Evolutionary conservation across 2,797 vertebrate species (phyloP).

Genomic region (Atherinosoma microstoma): DNA sequence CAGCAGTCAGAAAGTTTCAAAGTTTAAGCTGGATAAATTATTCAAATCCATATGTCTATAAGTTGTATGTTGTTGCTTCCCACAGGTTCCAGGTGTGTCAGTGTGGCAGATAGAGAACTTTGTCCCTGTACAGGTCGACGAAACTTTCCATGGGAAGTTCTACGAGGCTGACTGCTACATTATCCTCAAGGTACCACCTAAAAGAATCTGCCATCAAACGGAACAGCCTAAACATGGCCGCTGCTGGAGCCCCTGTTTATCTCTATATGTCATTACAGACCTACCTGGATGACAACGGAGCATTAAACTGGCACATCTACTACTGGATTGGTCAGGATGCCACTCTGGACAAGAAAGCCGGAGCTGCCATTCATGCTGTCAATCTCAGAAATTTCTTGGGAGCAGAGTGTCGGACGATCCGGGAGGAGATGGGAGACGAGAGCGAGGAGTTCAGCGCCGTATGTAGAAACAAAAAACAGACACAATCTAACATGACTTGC

Average conservation of each 20-base stretch:
- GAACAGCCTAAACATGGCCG: not conserved
- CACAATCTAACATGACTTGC: not conserved
- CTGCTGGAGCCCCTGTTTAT: not conserved
- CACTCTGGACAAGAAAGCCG: slow-evolving; percentile 96
- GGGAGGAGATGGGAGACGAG: slow-evolving; percentile 99
- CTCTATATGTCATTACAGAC: slow-evolving; percentile 79
- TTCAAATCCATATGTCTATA: not conserved
- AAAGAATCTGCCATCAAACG: not conserved
- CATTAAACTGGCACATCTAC: slow-evolving; percentile 93
- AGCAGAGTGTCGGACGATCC: slow-evolving; percentile 90
- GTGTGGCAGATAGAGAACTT: slow-evolving; percentile 99
- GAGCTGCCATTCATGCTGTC: slow-evolving; percentile 95
- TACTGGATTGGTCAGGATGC: slow-evolving; percentile 98
- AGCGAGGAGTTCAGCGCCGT: slow-evolving; percentile 96
- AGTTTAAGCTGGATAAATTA: not conserved
- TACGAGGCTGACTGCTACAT: slow-evolving; percentile 99
- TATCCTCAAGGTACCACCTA: slow-evolving; percentile 88
- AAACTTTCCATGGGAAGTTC: slow-evolving; percentile 94
- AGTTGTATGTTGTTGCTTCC: not conserved
- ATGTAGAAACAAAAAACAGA: slow-evolving; percentile 37
- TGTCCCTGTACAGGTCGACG: slow-evolving; percentile 89
- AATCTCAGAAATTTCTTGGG: slow-evolving; percentile 96
- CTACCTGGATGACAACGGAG: slow-evolving; percentile 91
- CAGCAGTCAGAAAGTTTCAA: not conserved
- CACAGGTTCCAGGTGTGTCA: slow-evolving; percentile 88